These are phyloP conservation scores for Mus pahari DNA, from an alignment of 2,113 vertebrate species.

Conservation along the genomic window DNA sequence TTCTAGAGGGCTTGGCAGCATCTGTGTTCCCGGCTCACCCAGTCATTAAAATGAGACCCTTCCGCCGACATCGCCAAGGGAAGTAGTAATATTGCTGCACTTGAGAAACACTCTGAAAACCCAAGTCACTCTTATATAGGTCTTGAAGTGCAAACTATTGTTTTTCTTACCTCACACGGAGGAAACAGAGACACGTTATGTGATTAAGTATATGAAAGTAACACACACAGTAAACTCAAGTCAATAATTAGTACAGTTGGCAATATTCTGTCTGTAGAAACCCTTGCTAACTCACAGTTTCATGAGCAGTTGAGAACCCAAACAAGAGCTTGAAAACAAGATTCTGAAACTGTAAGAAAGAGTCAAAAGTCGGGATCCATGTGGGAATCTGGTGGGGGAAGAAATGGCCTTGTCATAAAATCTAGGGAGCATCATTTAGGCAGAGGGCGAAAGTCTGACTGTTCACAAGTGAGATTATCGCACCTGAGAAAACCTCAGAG, in stretches of 20 bases:
- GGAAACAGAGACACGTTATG: neutral
- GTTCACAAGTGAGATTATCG: neutral
- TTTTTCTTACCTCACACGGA: neutral
- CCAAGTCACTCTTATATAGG: neutral
- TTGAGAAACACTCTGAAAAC: neutral
- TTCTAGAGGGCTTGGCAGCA: neutral
- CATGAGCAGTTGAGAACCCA: neutral
- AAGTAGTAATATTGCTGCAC: fast-evolving
- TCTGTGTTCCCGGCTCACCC: neutral
- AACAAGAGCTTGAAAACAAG: neutral
- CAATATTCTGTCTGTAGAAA: neutral
- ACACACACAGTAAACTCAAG: neutral
- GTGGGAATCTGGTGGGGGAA: neutral
- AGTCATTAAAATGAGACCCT: neutral
- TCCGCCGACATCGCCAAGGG: neutral
- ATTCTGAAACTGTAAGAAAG: neutral
- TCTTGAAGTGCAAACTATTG: neutral
- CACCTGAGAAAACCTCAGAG: neutral
- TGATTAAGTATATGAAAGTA: neutral
- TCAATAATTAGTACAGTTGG: neutral
- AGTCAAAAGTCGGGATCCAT: neutral
- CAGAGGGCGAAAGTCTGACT: neutral
- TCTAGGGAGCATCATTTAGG: neutral
- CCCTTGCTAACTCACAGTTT: neutral
- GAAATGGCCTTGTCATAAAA: neutral